Conservation (phyloP, 2,113 vertebrate species). For the Ageneiosus marmoratus region DNA sequence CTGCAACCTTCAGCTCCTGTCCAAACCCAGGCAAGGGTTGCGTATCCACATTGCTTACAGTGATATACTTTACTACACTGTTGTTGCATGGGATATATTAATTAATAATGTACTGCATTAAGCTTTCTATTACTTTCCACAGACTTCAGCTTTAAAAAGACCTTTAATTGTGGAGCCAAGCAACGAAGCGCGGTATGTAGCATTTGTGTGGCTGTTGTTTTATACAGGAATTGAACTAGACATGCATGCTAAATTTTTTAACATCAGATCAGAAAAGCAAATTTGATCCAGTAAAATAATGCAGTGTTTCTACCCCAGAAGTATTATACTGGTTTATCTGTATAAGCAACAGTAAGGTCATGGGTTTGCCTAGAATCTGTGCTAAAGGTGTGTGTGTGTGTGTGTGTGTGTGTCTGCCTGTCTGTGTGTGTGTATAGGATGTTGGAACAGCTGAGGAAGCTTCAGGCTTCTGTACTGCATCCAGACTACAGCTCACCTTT, state of each 20-base stretch:
- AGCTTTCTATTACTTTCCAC: constrained; percentile 33
- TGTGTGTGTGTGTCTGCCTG: constrained; percentile 38
- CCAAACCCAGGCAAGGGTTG: constrained; percentile 66
- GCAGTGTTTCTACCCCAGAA: neutral
- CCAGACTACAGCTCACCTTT: constrained; percentile 89
- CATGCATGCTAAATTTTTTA: neutral
- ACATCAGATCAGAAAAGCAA: neutral
- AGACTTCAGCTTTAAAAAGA: constrained; percentile 79
- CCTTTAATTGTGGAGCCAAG: constrained; percentile 83
- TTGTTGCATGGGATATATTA: neutral
- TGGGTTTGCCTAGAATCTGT: neutral
- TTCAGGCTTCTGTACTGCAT: constrained; percentile 88
- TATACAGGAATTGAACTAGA: neutral
- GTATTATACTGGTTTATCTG: neutral
- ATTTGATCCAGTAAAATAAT: neutral
- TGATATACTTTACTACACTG: neutral
- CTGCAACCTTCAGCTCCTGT: constrained; percentile 60
- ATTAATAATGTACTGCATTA: constrained; percentile 5
- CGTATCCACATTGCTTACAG: neutral
- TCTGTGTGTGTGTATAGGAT: constrained; percentile 72
- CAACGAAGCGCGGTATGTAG: constrained; percentile 86
- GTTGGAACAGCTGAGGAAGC: constrained; percentile 89
- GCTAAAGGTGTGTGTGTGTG: neutral
- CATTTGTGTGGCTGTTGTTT: neutral
- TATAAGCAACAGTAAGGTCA: neutral